Evolutionary conservation across 2,797 vertebrate genomes (phyloP).

Genomic region (Pseudochirops cupreus): DNA sequence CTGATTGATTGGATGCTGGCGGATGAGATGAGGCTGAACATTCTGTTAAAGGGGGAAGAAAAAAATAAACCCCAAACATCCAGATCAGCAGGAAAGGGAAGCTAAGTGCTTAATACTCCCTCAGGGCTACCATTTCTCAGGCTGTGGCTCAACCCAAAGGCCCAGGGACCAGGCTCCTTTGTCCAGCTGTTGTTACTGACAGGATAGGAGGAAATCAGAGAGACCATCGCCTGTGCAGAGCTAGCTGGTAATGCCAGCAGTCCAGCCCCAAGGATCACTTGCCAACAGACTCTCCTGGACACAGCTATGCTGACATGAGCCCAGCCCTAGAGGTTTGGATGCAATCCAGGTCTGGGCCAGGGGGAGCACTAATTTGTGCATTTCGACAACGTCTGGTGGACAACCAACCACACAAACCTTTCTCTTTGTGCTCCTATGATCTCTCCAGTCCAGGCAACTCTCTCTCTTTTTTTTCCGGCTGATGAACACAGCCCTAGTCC

Average conservation of each 20-base stretch:
- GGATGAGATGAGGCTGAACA: neutral
- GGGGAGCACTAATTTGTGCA: neutral
- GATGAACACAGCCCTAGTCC: neutral
- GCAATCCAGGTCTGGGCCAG: fast-evolving
- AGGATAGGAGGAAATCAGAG: neutral
- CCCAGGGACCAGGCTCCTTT: neutral
- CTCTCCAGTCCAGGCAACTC: neutral
- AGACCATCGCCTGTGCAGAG: neutral
- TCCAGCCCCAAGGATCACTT: neutral
- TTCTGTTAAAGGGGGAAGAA: neutral
- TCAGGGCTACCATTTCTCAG: neutral
- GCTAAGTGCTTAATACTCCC: no score
- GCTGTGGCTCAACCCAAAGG: neutral
- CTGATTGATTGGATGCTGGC: neutral
- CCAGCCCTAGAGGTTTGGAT: neutral
- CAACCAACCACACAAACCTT: neutral
- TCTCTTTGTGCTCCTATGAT: neutral
- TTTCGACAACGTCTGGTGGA: neutral
- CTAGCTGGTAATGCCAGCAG: neutral
- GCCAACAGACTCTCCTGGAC: neutral
- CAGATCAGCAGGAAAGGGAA: neutral
- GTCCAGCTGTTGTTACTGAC: neutral
- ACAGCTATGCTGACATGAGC: neutral
- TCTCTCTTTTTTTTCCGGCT: neutral
- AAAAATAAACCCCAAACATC: neutral